Conservation (phyloP, 2,797 vertebrate genomes). For the Acridotheres tristis region DNA sequence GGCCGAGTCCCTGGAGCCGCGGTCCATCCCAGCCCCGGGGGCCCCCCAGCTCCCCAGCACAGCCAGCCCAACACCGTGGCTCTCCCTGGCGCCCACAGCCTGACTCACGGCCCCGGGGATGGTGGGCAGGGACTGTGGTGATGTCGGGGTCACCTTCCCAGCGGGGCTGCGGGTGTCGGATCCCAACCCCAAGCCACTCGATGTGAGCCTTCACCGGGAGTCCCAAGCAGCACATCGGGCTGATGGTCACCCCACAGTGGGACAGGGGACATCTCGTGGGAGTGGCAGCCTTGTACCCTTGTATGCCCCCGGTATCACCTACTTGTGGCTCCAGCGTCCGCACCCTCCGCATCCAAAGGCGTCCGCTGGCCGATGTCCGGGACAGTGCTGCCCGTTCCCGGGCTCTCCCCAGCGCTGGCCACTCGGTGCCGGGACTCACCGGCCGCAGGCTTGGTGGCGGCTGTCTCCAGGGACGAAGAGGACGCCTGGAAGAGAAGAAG, state of each 20-base stretch:
- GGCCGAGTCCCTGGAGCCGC: neutral
- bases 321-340: constrained; percentile 81
- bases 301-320: constrained; percentile 37
- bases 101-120: neutral
- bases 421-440: constrained; percentile 53
- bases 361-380: constrained; percentile 45
- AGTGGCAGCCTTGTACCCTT: neutral
- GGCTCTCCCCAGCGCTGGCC: constrained; percentile 58
- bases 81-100: neutral
- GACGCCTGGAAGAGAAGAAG: constrained; percentile 75
- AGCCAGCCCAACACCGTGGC: neutral
- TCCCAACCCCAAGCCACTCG: neutral
- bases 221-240: neutral
- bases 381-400: neutral
- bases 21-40: constrained; percentile 12
- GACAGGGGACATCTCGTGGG: neutral
- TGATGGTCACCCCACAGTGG: rapidly evolving
- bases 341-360: constrained; percentile 71
- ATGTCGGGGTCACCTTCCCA: neutral
- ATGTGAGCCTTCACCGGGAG: rapidly evolving
- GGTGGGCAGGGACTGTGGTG: neutral
- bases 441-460: neutral
- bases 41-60: neutral
- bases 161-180: rapidly evolving
- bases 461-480: constrained; percentile 66